Evolutionary conservation across 2,797 vertebrate genomes (phyloP).

Genomic region (Peromyscus melanophrys): DNA sequence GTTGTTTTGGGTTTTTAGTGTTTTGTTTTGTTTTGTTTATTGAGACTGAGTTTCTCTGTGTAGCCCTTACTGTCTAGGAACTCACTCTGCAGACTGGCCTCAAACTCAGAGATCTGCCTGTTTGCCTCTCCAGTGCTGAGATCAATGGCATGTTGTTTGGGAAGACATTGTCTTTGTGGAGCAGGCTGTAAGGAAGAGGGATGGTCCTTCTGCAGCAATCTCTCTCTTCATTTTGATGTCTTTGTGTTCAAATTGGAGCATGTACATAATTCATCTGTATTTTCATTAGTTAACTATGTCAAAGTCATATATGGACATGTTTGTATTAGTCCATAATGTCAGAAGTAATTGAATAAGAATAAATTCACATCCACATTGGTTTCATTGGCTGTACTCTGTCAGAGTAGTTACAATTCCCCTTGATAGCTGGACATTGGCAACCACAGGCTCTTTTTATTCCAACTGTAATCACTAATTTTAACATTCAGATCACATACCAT

Average conservation of each 20-base stretch:
- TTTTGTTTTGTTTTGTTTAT: background rate
- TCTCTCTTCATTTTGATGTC: background rate
- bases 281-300: background rate
- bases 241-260: background rate
- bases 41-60: background rate
- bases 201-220: background rate
- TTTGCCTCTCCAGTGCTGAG: background rate
- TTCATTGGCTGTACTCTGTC: background rate
- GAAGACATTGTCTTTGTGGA: background rate
- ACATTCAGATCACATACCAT: background rate
- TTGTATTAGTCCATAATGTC: background rate
- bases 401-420: background rate
- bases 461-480: background rate
- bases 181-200: background rate
- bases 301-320: background rate
- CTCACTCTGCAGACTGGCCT: background rate
- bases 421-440: background rate
- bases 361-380: background rate
- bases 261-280: background rate
- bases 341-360: background rate
- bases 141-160: background rate
- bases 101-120: background rate
- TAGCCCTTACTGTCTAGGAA: background rate
- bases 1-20: background rate
- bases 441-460: background rate